Conservation (phyloP, 2,888 invertebrate genomes). For the Leptinotarsa rubiginosa region DNA sequence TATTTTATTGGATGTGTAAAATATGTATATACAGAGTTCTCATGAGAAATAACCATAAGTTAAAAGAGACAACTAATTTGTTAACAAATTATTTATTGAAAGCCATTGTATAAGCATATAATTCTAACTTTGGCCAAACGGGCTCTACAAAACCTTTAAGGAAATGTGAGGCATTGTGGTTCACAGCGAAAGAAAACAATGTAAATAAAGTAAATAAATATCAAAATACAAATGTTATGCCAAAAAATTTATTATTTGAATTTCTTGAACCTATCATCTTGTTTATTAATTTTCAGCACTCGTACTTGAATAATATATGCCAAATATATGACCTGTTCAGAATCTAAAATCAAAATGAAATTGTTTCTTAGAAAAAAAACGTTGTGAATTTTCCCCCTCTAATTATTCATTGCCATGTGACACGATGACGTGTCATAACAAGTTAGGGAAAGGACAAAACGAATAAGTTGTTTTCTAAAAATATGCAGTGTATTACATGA, state of each 20-base stretch:
- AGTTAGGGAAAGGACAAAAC: background rate
- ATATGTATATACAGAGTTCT: constrained; percentile 56
- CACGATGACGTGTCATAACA: too few relatives aligned
- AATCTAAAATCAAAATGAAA: too few relatives aligned
- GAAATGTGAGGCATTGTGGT: constrained; percentile 8
- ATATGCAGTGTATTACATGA: background rate
- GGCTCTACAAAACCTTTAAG: constrained; percentile 15
- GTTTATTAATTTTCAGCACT: too few relatives aligned
- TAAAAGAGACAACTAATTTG: constrained; percentile 24
- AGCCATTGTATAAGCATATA: constrained; percentile 7
- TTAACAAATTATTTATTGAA: constrained; percentile 37
- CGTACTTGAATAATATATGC: too few relatives aligned
- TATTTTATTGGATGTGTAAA: constrained; percentile 60
- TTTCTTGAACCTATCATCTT: too few relatives aligned
- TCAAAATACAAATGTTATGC: background rate
- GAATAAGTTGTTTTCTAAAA: background rate
- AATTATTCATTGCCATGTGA: too few relatives aligned
- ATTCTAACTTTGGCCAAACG: background rate
- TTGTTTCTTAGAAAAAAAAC: too few relatives aligned
- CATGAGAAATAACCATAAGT: constrained; percentile 20
- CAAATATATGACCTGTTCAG: too few relatives aligned
- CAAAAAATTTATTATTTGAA: too few relatives aligned
- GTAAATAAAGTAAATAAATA: too few relatives aligned
- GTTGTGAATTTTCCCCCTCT: too few relatives aligned
- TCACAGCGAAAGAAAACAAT: background rate